phyloP scores from a whole-genome alignment of 2,888 invertebrate species.

The Lasius platythorax region DNA sequence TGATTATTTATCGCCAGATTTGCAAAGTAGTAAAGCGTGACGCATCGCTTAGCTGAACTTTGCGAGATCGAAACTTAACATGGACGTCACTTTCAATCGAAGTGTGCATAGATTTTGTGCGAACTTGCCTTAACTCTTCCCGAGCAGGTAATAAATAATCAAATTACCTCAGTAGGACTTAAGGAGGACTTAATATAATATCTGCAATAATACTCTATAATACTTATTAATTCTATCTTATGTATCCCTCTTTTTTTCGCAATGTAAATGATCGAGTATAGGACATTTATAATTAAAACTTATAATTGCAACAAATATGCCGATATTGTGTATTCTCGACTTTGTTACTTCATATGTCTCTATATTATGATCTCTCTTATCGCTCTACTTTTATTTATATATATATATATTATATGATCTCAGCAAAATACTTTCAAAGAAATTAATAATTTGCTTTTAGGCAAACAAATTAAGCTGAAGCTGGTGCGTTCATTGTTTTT shows the following conservation, averaged over 20 bases:
- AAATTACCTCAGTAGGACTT: slow-evolving; percentile 29
- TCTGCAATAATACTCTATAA: slow-evolving; percentile 28
- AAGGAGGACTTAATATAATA: slow-evolving; percentile 21
- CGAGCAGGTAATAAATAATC: slow-evolving; percentile 44
- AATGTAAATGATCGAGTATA: not conserved
- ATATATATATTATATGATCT: not conserved
- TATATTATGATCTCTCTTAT: not conserved
- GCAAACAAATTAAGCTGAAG: not conserved
- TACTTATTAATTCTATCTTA: slow-evolving; percentile 37
- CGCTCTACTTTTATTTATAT: not conserved
- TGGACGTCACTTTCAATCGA: slow-evolving; percentile 43
- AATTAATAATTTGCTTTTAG: not conserved
- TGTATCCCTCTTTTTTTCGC: not conserved
- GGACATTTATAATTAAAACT: not conserved
- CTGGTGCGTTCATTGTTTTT: not conserved
- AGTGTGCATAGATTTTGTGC: slow-evolving; percentile 32
- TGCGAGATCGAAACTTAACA: slow-evolving; percentile 42
- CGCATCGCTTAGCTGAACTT: slow-evolving; percentile 23
- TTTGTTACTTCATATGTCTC: not conserved
- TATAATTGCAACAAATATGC: not conserved
- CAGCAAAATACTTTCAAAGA: not conserved
- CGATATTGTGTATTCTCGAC: not conserved
- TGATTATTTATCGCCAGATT: slow-evolving; percentile 43
- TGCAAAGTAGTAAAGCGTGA: slow-evolving; percentile 44
- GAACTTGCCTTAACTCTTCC: slow-evolving; percentile 35